Percentiles rank a stretch among this genome's conserved stretches.
Conservation (phyloP, 2,888 invertebrate species). For the Drosophila paracracens region DNA sequence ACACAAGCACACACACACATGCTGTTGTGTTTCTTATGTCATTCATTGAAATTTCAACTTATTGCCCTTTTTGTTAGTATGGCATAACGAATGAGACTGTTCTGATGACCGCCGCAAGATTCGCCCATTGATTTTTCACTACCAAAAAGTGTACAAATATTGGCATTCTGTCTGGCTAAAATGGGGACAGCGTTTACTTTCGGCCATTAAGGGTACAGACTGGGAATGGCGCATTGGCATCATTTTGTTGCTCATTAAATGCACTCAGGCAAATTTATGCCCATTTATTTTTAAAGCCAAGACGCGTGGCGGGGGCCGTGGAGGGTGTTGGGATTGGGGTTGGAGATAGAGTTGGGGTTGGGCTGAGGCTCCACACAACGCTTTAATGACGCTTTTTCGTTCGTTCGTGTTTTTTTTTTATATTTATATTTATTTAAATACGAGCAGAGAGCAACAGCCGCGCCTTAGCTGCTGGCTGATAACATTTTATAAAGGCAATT, state of each 20-base stretch:
- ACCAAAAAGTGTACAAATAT: conserved; percentile 19
- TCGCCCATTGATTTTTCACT: conserved; percentile 21
- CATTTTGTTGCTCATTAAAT: conserved; percentile 64
- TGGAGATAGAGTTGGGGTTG: neutral
- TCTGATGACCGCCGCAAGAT: neutral
- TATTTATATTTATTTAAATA: conserved; percentile 53
- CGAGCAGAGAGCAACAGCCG: conserved; percentile 53
- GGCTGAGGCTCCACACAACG: neutral
- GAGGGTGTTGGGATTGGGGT: neutral
- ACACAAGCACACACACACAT: neutral
- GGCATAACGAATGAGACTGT: neutral
- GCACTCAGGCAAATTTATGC: conserved; percentile 65
- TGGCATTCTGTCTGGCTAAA: conserved; percentile 25
- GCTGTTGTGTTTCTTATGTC: neutral
- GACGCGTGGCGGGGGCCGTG: neutral
- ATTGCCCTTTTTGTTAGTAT: neutral
- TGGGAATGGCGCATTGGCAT: conserved; percentile 21
- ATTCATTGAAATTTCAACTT: neutral
- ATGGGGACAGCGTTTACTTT: conserved; percentile 22
- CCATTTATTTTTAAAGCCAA: conserved; percentile 52
- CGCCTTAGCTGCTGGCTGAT: conserved; percentile 48
- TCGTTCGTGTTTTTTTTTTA: conserved; percentile 20
- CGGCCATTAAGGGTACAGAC: conserved; percentile 38
- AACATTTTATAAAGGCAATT: conserved; percentile 7
- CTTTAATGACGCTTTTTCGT: conserved; percentile 47